phyloP scores from a whole-genome alignment of 2,113 vertebrate species.

The Proteles cristata region DNA sequence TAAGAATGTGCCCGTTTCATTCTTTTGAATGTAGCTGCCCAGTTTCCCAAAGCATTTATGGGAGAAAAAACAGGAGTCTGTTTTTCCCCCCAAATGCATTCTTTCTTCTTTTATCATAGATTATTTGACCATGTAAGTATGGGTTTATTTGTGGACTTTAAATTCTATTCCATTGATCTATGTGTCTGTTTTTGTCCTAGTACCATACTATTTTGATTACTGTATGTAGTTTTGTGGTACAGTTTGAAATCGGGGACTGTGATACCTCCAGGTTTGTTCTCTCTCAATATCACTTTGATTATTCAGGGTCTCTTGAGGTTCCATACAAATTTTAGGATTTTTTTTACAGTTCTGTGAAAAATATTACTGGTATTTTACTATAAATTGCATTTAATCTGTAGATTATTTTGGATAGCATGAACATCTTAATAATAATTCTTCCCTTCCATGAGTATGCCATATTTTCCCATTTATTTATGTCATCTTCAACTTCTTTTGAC shows the following conservation, averaged over 20 bases:
- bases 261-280: neutral
- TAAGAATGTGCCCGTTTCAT: neutral
- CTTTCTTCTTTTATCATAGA: neutral
- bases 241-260: neutral
- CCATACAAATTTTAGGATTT: neutral
- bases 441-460: neutral
- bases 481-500: neutral
- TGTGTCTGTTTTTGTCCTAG: neutral
- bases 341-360: neutral
- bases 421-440: neutral
- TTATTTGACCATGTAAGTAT: neutral
- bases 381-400: neutral
- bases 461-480: neutral
- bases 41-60: neutral
- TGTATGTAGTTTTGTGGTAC: neutral
- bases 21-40: neutral
- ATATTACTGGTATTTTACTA: neutral
- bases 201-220: neutral
- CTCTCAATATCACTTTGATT: neutral
- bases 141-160: neutral
- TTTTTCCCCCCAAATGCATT: neutral
- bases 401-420: neutral
- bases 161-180: neutral
- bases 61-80: neutral
- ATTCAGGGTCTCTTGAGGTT: neutral